Percentiles rank a stretch among this genome's conserved stretches.
Conservation (phyloP, 2,888 invertebrate species). For the Thymelicus sylvestris region DNA sequence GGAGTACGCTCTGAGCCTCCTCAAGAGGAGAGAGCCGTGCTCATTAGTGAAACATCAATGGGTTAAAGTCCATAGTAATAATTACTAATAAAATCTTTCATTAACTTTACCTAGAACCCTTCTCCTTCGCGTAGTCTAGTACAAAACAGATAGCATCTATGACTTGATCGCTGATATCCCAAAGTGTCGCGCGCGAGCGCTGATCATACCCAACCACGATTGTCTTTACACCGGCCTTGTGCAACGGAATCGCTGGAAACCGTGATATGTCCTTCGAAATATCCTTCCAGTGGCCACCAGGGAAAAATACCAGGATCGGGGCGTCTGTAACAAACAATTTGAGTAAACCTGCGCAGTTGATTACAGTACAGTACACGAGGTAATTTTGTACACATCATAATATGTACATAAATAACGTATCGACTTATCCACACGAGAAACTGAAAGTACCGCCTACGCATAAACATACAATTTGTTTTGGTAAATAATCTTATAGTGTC, state of each 20-base stretch:
- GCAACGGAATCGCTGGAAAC: constrained; percentile 13
- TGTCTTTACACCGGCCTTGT: constrained; percentile 20
- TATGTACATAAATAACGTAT: too few relatives aligned
- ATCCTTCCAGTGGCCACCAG: constrained; percentile 24
- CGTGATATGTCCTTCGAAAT: constrained; percentile 4
- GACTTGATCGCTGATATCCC: constrained; percentile 13
- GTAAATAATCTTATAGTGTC: too few relatives aligned
- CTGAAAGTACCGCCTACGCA: too few relatives aligned
- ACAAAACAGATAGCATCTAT: not conserved
- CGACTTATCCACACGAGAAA: too few relatives aligned
- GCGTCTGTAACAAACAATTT: constrained; percentile 11
- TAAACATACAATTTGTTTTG: too few relatives aligned
- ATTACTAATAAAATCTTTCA: not conserved
- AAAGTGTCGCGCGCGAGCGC: not conserved
- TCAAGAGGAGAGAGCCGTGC: too few relatives aligned
- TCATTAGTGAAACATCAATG: too few relatives aligned
- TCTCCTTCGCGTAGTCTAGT: constrained; percentile 5
- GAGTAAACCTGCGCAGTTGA: too few relatives aligned
- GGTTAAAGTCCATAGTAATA: too few relatives aligned
- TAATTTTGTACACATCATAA: too few relatives aligned
- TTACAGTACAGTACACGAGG: too few relatives aligned
- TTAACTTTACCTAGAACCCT: constrained; percentile 11
- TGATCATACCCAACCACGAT: constrained; percentile 10
- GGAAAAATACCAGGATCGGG: constrained; percentile 22
- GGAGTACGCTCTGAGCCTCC: too few relatives aligned